These are phyloP conservation scores for Bungarus multicinctus DNA, from an alignment of 2,113 vertebrate species.

Conservation along the genomic window DNA sequence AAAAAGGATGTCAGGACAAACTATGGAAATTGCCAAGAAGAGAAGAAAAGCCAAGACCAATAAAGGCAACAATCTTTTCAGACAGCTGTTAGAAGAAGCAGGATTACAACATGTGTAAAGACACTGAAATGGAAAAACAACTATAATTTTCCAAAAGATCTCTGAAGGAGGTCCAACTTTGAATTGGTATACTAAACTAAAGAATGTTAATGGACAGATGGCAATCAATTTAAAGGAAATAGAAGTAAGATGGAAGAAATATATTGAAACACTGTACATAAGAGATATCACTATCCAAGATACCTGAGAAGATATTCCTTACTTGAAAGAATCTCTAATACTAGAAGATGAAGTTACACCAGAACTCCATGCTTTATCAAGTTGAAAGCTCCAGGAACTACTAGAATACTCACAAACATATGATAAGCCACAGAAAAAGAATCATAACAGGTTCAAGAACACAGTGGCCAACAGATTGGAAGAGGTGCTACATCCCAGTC, in stretches of 20 bases:
- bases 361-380: background rate
- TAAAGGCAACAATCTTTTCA: background rate
- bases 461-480: background rate
- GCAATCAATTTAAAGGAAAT: background rate
- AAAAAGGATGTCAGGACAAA: background rate
- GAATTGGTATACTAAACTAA: too few species aligned
- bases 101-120: background rate
- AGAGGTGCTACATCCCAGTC: background rate
- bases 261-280: background rate
- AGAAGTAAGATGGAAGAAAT: too few species aligned
- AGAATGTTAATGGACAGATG: too few species aligned
- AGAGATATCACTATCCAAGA: background rate
- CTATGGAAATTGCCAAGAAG: background rate
- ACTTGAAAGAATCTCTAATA: background rate
- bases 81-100: background rate
- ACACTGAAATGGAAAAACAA: background rate
- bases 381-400: background rate
- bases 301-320: background rate
- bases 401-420: background rate
- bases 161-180: background rate
- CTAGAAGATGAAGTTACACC: background rate
- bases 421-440: background rate
- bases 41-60: background rate
- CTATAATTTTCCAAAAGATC: background rate
- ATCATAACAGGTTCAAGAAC: background rate